Conservation (phyloP, 2,113 vertebrate species). For the Copsychus sechellarum region DNA sequence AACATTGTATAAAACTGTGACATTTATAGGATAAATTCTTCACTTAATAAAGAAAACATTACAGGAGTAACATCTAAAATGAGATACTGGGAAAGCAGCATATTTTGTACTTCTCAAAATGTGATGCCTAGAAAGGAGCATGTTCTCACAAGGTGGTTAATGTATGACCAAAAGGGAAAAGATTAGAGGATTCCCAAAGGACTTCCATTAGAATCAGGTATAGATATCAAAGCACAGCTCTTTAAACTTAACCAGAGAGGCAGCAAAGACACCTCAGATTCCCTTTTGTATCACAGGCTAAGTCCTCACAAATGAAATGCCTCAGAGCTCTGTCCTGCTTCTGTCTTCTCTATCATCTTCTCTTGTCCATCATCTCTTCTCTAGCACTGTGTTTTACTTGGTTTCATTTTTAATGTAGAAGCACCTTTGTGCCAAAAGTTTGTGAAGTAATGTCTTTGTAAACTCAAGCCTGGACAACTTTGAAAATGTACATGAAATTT, state of each 20-base stretch:
- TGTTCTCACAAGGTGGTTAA: not conserved
- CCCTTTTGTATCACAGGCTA: not conserved
- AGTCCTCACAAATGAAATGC: not conserved
- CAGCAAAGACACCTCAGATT: not conserved
- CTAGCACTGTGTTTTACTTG: not conserved
- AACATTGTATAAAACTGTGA: not conserved
- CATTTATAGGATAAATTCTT: not conserved
- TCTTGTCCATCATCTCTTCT: not conserved
- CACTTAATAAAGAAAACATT: not conserved
- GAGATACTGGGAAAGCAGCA: not conserved
- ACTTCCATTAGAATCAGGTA: not conserved
- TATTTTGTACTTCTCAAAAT: not conserved
- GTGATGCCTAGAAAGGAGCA: not conserved
- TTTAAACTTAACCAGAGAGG: not conserved
- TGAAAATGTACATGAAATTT: not conserved
- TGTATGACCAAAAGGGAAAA: not conserved
- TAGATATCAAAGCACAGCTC: not conserved
- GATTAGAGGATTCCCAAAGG: not conserved
- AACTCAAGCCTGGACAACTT: not conserved
- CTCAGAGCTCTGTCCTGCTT: conserved; percentile 42
- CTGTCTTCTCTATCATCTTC: not conserved
- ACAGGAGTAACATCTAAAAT: not conserved
- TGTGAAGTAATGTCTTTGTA: not conserved
- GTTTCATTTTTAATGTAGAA: not conserved
- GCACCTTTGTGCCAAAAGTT: not conserved